Evolutionary conservation across 1,140 invertebrate species (phyloP).

Genomic region (Panonychus citri): DNA sequence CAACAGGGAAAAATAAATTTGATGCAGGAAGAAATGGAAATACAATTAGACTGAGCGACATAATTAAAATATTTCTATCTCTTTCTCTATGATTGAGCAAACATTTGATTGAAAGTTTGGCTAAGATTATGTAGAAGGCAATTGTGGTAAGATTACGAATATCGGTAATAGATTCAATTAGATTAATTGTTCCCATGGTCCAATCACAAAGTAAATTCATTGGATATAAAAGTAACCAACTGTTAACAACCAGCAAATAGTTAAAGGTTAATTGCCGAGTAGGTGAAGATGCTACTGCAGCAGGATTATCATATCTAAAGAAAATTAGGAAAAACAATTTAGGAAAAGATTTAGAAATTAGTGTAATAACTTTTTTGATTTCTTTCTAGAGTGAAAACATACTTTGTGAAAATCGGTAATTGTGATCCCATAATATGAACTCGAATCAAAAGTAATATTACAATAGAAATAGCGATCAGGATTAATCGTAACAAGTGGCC

Average conservation of each 20-base stretch:
- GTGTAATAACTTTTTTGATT: too few species aligned
- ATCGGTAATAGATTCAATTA: constrained; percentile 45
- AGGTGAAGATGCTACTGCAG: constrained; percentile 19
- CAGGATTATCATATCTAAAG: constrained; percentile 20
- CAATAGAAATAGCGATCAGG: constrained; percentile 49
- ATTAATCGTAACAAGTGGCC: constrained; percentile 49
- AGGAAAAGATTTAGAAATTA: too few species aligned
- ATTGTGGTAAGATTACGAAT: constrained; percentile 12
- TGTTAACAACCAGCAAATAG: constrained; percentile 63
- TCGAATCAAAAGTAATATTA: constrained; percentile 53
- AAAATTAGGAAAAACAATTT: too few species aligned
- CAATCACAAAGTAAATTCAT: constrained; percentile 67
- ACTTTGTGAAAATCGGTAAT: constrained; percentile 80
- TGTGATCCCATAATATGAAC: constrained; percentile 87
- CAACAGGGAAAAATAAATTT: constrained; percentile 81
- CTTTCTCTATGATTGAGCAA: constrained; percentile 14
- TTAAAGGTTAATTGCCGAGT: constrained; percentile 43
- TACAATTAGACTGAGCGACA: constrained; percentile 33
- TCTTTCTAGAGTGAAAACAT: too few species aligned
- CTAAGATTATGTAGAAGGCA: neutral
- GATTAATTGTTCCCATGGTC: constrained; percentile 73
- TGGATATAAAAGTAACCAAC: constrained; percentile 52
- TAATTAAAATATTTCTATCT: constrained; percentile 33
- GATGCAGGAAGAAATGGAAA: constrained; percentile 83
- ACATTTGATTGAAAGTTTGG: constrained; percentile 12